Evolutionary conservation across 2,797 vertebrate genomes (phyloP), one percentile per base, ranked within the genome.

Genomic region (Liparis tanakae): DNA sequence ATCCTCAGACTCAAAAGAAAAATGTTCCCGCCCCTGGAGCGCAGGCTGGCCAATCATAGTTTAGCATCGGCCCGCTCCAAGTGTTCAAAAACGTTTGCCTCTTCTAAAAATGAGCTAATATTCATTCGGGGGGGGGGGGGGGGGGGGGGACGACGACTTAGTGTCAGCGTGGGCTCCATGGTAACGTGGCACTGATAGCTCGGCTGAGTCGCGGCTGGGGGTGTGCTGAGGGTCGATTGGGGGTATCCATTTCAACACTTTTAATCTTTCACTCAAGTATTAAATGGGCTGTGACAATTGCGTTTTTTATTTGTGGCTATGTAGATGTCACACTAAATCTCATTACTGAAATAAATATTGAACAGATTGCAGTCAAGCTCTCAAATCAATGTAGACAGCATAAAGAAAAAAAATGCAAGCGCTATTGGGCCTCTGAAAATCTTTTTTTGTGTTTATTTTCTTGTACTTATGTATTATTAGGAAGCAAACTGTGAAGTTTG

Each of bases 181-280:
- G 22, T 6, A 51, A 51, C 10, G 50, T n/a, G n/a, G n/a, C n/a
- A n/a, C n/a, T n/a, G n/a, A n/a, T 20, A 15, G 22, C 51, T 25
- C 25, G 22, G 22, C n/a, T 20, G n/a, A 20, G n/a, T 50, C 9
- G 46, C 48, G n/a, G n/a, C n/a, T n/a, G n/a, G n/a, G n/a, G n/a
- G n/a, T n/a, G n/a, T n/a, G 50, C 20, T 1, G 2, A 13, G 51
- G 22, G 51, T 25, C 12, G 61, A 84, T 43, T 58, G 46, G 61
- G 30, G 39, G 46, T 65, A 59, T 78, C 14, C 66, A 51, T 69
- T 72, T 7, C 17, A 67, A 70, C 65, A 61, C 15, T 58, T 41
- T 14, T 5, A 56, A 64, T 41, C 48, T 77, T 22, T 71, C 39
- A 48, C 18, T 61, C 5, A 33, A 37, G 37, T 41, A 22, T 39